phyloP scores from a whole-genome alignment of 2,113 vertebrate species.

The Mesitornis unicolor region DNA sequence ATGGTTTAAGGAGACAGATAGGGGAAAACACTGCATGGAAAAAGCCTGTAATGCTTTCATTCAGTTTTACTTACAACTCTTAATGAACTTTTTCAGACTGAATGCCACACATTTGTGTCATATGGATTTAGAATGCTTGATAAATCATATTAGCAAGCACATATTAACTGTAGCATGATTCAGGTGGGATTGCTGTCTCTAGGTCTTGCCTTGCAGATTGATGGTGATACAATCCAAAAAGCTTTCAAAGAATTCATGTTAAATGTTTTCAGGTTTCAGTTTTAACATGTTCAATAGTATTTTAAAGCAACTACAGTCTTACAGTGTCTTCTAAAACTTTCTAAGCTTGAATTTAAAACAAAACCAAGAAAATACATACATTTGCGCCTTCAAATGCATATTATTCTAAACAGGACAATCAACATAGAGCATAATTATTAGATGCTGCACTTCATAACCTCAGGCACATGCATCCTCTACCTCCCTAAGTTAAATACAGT shows the following conservation, averaged over 20 bases:
- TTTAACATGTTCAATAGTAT: not conserved
- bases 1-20: conserved; percentile 34
- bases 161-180: conserved; percentile 21
- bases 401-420: not conserved
- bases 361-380: not conserved
- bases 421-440: not conserved
- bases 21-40: not conserved
- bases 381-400: not conserved
- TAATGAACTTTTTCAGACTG: conserved; percentile 37
- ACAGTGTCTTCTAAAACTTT: not conserved
- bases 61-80: conserved; percentile 24
- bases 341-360: not conserved
- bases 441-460: conserved; percentile 6
- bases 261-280: not conserved
- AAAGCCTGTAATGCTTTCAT: not conserved
- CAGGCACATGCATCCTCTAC: not conserved
- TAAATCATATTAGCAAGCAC: conserved; percentile 29
- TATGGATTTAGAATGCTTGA: not conserved
- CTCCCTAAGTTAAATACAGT: not conserved
- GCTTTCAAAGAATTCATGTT: not conserved
- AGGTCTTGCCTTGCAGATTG: not conserved
- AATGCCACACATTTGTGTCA: not conserved
- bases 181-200: not conserved
- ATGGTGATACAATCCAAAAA: not conserved
- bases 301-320: not conserved